Base-by-base conservation (phyloP, 1,140 invertebrate species). In the Caenorhabditis brenneri region DNA sequence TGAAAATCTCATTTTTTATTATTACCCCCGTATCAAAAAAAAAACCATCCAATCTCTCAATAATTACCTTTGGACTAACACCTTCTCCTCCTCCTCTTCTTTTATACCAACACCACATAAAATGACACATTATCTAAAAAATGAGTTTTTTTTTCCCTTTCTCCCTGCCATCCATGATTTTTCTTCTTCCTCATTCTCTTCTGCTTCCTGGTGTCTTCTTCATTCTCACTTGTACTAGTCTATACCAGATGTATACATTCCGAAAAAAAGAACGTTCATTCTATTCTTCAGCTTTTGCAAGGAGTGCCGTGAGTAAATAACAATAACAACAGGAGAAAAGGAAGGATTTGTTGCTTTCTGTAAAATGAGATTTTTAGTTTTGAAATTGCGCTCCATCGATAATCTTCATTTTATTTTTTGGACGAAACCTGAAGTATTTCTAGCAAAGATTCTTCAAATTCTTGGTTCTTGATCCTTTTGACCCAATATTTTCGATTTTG, bases 211-310 rank as follows among this genome's bases (percentile, higher is more conserved):
- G n/a, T n/a, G n/a, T 74, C 36, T 27, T 27, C 31, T 33, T 65
- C 31, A 15, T 33, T 9, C 58, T 51, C 29, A 36, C 29, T 33
- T 65, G 58, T 42, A 74, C 65, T 42, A 74, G 65, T 74, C 33
- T 74, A 27, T 74, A 74, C 65, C 65, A 74, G 36, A n/a, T 46
- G 65, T 74, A 74, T 42, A 74, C 36, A 74, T 74, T 74, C 29
- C 9, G 15, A 42, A 74, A 16, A 55, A 55, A n/a, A 33, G 36
- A 9, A n/a, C n/a, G n/a, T 74, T 74, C 24, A 7, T 55, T 55
- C 53, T 9, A 10, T 55, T 74, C n/a, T 46, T 65, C 9, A 15
- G 7, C 19, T 22, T 33, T n/a, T 9, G 15, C 10, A 19, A 15
- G 29, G 33, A 0, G 10, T 16, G 55, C 12, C 55, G 12, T 65